Evolutionary conservation across 92 coral and sea anemone species (phyloP), one percentile per base, ranked within the genome.

Genomic region (Epizoanthus illoricatus): DNA sequence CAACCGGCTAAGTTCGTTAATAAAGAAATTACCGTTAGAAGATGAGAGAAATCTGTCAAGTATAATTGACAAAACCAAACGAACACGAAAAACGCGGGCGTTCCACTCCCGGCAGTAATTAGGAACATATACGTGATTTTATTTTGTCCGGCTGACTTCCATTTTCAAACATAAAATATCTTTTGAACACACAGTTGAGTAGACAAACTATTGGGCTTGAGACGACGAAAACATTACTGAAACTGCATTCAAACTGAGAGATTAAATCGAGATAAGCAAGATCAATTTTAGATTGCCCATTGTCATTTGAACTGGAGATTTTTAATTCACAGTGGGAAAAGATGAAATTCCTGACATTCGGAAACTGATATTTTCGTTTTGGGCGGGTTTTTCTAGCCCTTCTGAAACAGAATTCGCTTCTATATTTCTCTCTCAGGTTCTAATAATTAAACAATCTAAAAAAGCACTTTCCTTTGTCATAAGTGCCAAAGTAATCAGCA

Each of bases 41-140:
- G 9, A 45, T 21, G 56, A 58, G 62, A 59, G 69, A 58, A 36
- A 75, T 75, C 55, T 39, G 49, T 68, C 17, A 28, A 58, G 19
- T 23, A n/a, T n/a, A 75, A 59, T 40, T 13, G 36, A 59, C 55
- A 36, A 75, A 75, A 59, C 69, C 39, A 75, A 41, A 43, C 40
- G 68, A 75, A 75, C 69, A 59, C 40, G 42, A 16, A 21, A 28
- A 52, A 68, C 7, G 13, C 9, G 4, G 0, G 40, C 1, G 57
- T 19, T 24, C n/a, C 40, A 28, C 15, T 71, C 23, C 45, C 19
- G 54, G 63, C 42, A 54, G 63, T 52, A 10, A 52, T 13, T 52
- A 9, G 52, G 52, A 45, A 45, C 52, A 7, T 7, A 45, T 45
- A 45, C 52, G 52, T 45, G 52, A 45, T 45, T 52, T 12, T 12